These are phyloP conservation scores for Gymnoscopelus microlampas DNA, from an alignment of 2,797 vertebrate genomes.

Conservation along the genomic window DNA sequence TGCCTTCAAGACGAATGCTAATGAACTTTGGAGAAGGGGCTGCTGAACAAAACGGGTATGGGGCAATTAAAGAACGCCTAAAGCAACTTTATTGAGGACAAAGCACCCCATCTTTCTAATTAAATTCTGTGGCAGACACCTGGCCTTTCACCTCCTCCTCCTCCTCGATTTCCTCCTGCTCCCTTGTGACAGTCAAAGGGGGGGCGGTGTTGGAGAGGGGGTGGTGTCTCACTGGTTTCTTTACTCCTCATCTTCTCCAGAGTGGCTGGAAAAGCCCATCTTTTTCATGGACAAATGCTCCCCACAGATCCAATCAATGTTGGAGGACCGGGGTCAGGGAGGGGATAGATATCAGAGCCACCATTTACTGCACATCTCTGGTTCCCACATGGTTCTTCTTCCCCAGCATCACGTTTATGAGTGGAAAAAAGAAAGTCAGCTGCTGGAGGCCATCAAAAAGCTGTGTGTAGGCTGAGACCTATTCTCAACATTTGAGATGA, in stretches of 20 bases:
- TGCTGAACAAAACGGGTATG: conserved; percentile 71
- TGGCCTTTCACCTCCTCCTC: conserved; percentile 77
- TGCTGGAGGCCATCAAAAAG: conserved; percentile 42
- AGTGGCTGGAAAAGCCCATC: conserved; percentile 55
- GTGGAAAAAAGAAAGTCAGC: conserved; percentile 44
- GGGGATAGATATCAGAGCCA: conserved; percentile 56
- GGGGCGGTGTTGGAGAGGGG: neutral
- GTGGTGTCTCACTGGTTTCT: conserved; percentile 53
- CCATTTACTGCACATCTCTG: conserved; percentile 56
- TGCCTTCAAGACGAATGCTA: conserved; percentile 75
- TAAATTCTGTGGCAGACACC: conserved; percentile 84
- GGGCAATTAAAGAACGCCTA: conserved; percentile 87
- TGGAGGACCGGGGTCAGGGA: conserved; percentile 52
- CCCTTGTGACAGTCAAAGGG: conserved; percentile 74
- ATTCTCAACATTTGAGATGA: conserved; percentile 38
- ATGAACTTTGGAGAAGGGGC: conserved; percentile 71
- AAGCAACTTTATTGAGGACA: conserved; percentile 85
- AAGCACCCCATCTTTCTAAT: conserved; percentile 84
- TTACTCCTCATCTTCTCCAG: conserved; percentile 59
- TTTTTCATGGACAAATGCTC: conserved; percentile 66
- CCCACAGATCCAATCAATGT: conserved; percentile 66
- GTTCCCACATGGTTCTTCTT: conserved; percentile 50
- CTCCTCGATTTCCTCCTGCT: conserved; percentile 72
- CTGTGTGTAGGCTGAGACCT: conserved; percentile 12
- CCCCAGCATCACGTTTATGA: conserved; percentile 31